Percentiles rank a stretch among this genome's conserved stretches.
Evolutionary conservation across 2,113 vertebrate species (phyloP).

Genomic region (Xenopus laevis): DNA sequence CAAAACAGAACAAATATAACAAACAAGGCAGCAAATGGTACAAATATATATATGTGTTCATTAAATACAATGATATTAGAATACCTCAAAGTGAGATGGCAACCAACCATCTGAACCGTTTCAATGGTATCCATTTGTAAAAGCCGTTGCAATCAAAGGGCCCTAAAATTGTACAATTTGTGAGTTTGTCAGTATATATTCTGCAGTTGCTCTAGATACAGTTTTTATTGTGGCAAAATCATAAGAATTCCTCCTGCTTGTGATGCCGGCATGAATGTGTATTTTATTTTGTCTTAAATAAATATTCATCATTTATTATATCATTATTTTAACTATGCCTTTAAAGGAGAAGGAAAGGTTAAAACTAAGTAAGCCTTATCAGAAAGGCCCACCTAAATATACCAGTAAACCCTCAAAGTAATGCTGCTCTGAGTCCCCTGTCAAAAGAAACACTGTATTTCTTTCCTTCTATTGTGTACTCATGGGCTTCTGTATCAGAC

Average conservation of each 20-base stretch:
- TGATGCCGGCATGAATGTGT: conserved; percentile 79
- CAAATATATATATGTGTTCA: conserved; percentile 47
- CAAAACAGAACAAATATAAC: neutral
- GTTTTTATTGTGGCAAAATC: conserved; percentile 56
- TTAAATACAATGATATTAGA: conserved; percentile 71
- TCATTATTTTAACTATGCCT: neutral
- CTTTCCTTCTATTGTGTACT: too few relatives aligned
- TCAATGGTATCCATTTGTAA: conserved; percentile 99
- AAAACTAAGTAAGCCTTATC: too few relatives aligned
- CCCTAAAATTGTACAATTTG: conserved; percentile 98
- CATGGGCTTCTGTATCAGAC: too few relatives aligned
- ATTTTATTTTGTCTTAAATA: conserved; percentile 25
- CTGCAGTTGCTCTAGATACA: conserved; percentile 21
- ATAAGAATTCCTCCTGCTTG: conserved; percentile 66
- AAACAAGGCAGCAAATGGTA: conserved; percentile 30
- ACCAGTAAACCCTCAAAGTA: too few relatives aligned
- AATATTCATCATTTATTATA: too few relatives aligned
- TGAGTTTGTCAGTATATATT: conserved; percentile 83
- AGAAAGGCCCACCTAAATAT: too few relatives aligned
- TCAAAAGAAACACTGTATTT: too few relatives aligned
- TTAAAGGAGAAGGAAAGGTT: too few relatives aligned
- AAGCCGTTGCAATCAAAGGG: conserved; percentile 99
- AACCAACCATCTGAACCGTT: conserved; percentile 86
- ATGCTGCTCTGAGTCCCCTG: too few relatives aligned
- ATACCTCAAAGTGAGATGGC: conserved; percentile 97